These are phyloP conservation scores for Spodoptera exigua DNA, from an alignment of 2,888 invertebrate species.

Conservation along the genomic window DNA sequence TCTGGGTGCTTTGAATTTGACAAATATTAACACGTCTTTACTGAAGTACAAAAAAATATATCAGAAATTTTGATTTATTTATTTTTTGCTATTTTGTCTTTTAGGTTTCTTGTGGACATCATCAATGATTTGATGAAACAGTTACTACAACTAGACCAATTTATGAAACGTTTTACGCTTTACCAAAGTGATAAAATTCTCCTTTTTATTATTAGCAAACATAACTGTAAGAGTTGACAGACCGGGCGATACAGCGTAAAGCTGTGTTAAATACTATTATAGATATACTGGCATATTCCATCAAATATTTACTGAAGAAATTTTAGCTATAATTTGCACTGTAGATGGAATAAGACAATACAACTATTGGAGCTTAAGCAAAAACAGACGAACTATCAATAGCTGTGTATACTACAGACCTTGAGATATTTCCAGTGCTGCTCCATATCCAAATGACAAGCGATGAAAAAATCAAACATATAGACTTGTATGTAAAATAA, in stretches of 20 bases:
- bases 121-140: constrained; percentile 6
- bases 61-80: constrained; percentile 12
- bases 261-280: constrained; percentile 37
- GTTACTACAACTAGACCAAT: constrained; percentile 32
- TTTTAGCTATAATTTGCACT: not conserved
- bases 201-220: constrained; percentile 39
- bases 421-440: constrained; percentile 95
- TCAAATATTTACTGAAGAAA: constrained; percentile 3
- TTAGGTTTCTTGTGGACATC: constrained; percentile 4
- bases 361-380: constrained; percentile 37
- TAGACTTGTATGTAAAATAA: constrained; percentile 53
- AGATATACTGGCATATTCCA: constrained; percentile 29
- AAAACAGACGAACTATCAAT: constrained; percentile 38
- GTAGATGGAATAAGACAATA: constrained; percentile 25
- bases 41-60: not conserved
- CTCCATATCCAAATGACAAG: constrained; percentile 81
- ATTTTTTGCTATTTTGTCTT: constrained; percentile 2
- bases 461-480: constrained; percentile 74
- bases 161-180: constrained; percentile 13
- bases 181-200: constrained; percentile 34
- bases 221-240: constrained; percentile 52
- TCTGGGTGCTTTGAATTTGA: not conserved
- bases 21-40: constrained; percentile 12
- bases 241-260: constrained; percentile 40
- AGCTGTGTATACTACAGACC: constrained; percentile 90